Conservation (phyloP, 2,797 vertebrate genomes). For the Gobio occitaniae region DNA sequence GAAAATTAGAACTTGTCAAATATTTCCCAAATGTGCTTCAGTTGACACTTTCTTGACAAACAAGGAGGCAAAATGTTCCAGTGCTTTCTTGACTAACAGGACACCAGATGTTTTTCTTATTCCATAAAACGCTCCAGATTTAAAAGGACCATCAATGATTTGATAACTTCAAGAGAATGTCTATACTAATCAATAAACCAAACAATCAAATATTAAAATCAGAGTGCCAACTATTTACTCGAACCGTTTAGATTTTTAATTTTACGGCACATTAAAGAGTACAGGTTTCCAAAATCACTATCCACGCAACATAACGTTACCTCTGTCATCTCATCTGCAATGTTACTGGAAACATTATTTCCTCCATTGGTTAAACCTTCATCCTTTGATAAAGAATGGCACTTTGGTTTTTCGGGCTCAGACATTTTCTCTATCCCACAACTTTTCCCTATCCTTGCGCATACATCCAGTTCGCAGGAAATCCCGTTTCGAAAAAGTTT, state of each 20-base stretch:
- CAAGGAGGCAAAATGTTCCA: neutral
- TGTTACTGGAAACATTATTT: constrained; percentile 30
- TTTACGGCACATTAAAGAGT: neutral
- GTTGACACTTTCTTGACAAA: neutral
- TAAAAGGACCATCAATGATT: neutral
- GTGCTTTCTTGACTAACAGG: neutral
- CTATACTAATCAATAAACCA: neutral
- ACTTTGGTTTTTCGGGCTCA: constrained; percentile 51
- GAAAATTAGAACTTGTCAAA: neutral
- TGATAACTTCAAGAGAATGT: neutral
- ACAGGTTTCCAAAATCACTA: neutral
- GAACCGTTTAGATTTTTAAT: neutral
- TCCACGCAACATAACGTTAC: constrained; percentile 63
- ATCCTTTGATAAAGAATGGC: constrained; percentile 43
- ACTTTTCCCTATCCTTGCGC: neutral
- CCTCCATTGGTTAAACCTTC: constrained; percentile 61
- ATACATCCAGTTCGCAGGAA: constrained; percentile 47
- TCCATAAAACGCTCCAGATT: neutral
- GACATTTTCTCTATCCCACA: constrained; percentile 59
- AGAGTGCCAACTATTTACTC: neutral
- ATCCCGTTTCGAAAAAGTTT: constrained; percentile 42
- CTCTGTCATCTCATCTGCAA: constrained; percentile 62
- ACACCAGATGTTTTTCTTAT: constrained; percentile 10
- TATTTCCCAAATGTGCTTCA: neutral
- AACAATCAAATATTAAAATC: neutral